These are phyloP conservation scores for Polypedilum pembai DNA, from an alignment of 1,140 invertebrate genomes.

Conservation along the genomic window DNA sequence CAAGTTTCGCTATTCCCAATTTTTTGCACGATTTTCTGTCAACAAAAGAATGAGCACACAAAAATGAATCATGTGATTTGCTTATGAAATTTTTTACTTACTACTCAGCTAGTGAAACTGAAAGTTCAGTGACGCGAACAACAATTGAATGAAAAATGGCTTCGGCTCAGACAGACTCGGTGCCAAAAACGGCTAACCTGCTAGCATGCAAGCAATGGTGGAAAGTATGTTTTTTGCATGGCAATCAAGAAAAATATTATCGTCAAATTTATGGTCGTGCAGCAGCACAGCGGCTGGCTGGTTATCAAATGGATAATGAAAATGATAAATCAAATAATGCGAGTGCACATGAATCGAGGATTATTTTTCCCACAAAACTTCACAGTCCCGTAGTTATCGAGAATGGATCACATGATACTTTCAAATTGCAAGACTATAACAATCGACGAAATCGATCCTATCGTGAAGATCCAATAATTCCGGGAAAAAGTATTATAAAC, in stretches of 20 bases:
- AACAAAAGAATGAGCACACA: not conserved
- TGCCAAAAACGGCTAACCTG: conserved; percentile 54
- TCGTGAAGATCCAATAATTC: not conserved
- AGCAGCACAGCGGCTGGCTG: conserved; percentile 45
- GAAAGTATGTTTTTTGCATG: conserved; percentile 79
- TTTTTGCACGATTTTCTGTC: conserved; percentile 3
- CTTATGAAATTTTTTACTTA: not conserved
- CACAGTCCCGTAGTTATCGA: conserved; percentile 24
- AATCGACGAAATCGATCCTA: not conserved
- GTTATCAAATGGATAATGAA: conserved; percentile 37
- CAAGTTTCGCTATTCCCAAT: not conserved
- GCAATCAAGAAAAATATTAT: conserved; percentile 76
- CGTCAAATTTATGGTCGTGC: conserved; percentile 65
- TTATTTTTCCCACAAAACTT: conserved; percentile 16
- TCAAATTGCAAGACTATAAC: conserved; percentile 6
- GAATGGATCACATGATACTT: not conserved
- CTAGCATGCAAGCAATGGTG: conserved; percentile 80
- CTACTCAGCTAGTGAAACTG: conserved; percentile 2
- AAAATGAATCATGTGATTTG: not conserved
- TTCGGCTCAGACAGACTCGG: conserved; percentile 28
- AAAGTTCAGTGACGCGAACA: not conserved
- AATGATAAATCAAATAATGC: conserved; percentile 26
- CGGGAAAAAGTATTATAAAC: conserved; percentile 33
- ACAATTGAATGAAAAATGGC: conserved; percentile 21
- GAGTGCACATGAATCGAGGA: not conserved